These are phyloP conservation scores for Allacma fusca DNA, from an alignment of 2,888 invertebrate species.

Conservation along the genomic window DNA sequence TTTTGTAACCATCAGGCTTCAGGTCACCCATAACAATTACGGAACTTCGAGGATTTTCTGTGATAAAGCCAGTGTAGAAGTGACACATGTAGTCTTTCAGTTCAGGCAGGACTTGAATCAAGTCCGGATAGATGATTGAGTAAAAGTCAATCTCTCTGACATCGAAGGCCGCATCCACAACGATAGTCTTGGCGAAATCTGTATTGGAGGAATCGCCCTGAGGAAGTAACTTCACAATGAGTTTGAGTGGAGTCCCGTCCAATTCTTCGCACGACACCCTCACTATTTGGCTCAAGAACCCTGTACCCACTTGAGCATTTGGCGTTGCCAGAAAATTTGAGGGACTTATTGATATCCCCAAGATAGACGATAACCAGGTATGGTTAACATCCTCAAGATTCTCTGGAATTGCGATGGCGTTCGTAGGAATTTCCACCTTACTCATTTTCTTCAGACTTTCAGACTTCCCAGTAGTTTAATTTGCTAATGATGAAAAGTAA, in stretches of 20 bases:
- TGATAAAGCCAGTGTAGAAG: slow-evolving; percentile 42
- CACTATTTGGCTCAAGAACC: slow-evolving; percentile 53
- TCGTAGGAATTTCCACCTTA: neutral
- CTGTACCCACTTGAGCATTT: slow-evolving; percentile 55
- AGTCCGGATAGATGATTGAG: slow-evolving; percentile 32
- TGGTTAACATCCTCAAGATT: slow-evolving; percentile 48
- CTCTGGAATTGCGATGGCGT: slow-evolving; percentile 26
- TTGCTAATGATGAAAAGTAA: neutral
- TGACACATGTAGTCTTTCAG: slow-evolving; percentile 47
- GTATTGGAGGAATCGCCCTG: slow-evolving; percentile 23
- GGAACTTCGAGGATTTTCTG: slow-evolving; percentile 42
- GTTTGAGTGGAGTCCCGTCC: slow-evolving; percentile 4
- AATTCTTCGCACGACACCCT: slow-evolving; percentile 47
- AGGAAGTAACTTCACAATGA: slow-evolving; percentile 56
- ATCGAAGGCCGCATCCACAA: slow-evolving; percentile 46
- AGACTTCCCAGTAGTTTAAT: neutral
- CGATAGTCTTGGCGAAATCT: slow-evolving; percentile 14
- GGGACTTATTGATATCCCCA: slow-evolving; percentile 31
- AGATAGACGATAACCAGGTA: slow-evolving; percentile 49
- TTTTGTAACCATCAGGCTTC: slow-evolving; percentile 51
- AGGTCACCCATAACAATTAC: slow-evolving; percentile 55
- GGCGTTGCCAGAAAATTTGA: slow-evolving; percentile 38
- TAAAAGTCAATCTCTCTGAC: slow-evolving; percentile 55
- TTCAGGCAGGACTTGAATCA: slow-evolving; percentile 38
- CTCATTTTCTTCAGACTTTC: neutral